Percentiles rank a stretch among this genome's conserved stretches.
phyloP scores from a whole-genome alignment of 2,797 vertebrate genomes.

The Lagodon rhomboides region DNA sequence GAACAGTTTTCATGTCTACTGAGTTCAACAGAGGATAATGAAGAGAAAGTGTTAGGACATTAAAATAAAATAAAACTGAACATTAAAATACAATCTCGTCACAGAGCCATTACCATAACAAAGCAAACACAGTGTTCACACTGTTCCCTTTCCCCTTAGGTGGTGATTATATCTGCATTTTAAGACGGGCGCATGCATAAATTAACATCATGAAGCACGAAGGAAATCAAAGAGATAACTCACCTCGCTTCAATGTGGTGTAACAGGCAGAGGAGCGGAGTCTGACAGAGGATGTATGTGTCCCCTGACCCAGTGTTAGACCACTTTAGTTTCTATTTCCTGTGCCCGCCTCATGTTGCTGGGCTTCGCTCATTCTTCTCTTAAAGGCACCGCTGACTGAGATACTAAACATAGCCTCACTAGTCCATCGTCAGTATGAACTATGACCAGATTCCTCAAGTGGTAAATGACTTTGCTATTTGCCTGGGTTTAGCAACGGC shows the following conservation, averaged over 20 bases:
- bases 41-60: background rate
- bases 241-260: conserved; percentile 48
- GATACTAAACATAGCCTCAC: conserved; percentile 68
- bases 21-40: conserved; percentile 25
- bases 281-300: conserved; percentile 21
- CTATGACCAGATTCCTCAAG: conserved; percentile 19
- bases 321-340: conserved; percentile 65
- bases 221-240: conserved; percentile 59
- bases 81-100: conserved; percentile 13
- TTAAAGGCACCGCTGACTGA: conserved; percentile 72
- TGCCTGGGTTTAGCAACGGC: background rate
- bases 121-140: conserved; percentile 14
- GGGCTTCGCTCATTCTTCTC: conserved; percentile 45
- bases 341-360: conserved; percentile 42
- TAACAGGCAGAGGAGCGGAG: conserved; percentile 10
- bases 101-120: conserved; percentile 29
- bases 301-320: conserved; percentile 32
- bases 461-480: background rate
- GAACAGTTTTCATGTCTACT: conserved; percentile 10
- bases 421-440: conserved; percentile 24
- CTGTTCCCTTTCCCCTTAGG: background rate
- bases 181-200: conserved; percentile 16
- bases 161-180: conserved; percentile 20
- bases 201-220: conserved; percentile 24
- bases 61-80: conserved; percentile 15